Evolutionary conservation across 1,140 invertebrate genomes (phyloP), one percentile per base, ranked within the genome.

Genomic region (Drosophila obscura): DNA sequence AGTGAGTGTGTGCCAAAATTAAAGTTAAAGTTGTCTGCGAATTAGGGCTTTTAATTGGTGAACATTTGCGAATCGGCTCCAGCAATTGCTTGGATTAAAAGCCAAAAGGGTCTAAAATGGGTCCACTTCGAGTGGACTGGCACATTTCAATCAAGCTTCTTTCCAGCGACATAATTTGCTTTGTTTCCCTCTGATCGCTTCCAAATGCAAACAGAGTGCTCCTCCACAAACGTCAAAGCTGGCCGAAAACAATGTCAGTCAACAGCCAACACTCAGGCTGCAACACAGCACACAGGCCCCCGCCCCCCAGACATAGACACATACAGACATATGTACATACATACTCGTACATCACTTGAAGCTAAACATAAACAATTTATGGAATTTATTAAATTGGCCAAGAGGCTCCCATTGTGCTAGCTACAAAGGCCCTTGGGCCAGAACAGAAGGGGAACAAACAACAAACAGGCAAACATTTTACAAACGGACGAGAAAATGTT

Each of bases 301-400:
- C n/a, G 41, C 49, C 48, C 52, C 13, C 61, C 19, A 19, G 19
- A 19, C 19, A 19, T 19, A 16, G 16, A 24, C 22, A 22, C 22
- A 72, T 0, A 28, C 11, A 45, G 13, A 13, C n/a, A 48, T 28
- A n/a, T n/a, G n/a, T n/a, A 57, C 44, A 11, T 28, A 73, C 39
- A n/a, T 8, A 22, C 15, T 19, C 19, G 46, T 55, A 44, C 59
- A 50, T 69, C 45, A 68, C 63, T 35, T 35, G 16, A 31, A 60
- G 74, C 63, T 51, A 62, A 63, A 46, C 66, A 73, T 76, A 73
- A 84, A 83, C 81, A 71, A 85, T 85, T 84, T 85, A 84, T 80
- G 73, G 73, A 85, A 84, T 84, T 80, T 84, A 84, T 84, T 77
- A 84, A 80, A 84, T 84, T 84, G 81, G 73, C 73, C 81, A 73